A percentile compares a stretch with the other conserved stretches of the same genome.
phyloP scores from a whole-genome alignment of 2,113 vertebrate species.

The Arvicanthis niloticus region DNA sequence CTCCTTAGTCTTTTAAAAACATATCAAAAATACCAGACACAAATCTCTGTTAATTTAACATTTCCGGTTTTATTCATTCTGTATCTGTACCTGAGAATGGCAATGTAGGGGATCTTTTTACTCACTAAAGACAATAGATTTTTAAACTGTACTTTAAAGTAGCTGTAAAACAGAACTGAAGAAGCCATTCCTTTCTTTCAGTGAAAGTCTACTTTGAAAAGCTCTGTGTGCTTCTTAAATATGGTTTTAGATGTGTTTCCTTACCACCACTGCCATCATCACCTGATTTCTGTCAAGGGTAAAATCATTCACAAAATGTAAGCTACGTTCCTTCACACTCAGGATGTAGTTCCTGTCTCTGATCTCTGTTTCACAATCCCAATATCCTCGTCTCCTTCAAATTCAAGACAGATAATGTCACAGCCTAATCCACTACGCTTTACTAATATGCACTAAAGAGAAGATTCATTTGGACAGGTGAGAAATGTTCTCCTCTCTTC shows the following conservation, averaged over 20 bases:
- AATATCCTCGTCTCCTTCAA: background rate
- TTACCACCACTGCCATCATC: background rate
- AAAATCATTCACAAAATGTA: background rate
- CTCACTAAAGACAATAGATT: background rate
- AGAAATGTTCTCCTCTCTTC: background rate
- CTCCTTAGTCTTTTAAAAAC: background rate
- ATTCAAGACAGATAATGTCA: background rate
- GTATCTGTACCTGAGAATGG: background rate
- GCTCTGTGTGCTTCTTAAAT: background rate
- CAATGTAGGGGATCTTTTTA: background rate
- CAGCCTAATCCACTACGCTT: background rate
- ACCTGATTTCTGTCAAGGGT: background rate
- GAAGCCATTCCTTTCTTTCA: background rate
- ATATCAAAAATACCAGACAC: background rate
- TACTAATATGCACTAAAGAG: background rate
- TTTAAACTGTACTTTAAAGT: background rate
- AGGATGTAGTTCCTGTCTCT: background rate
- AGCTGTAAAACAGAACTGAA: background rate
- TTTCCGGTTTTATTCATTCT: background rate
- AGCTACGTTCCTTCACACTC: background rate
- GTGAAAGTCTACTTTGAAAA: background rate
- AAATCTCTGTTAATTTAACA: background rate
- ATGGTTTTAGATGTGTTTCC: background rate
- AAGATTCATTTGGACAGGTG: background rate
- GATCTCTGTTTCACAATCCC: background rate